A percentile compares a stretch with the other conserved stretches of the same genome.
Conservation (phyloP, 2,113 vertebrate genomes). For the Pseudorectes ferrugineus region DNA sequence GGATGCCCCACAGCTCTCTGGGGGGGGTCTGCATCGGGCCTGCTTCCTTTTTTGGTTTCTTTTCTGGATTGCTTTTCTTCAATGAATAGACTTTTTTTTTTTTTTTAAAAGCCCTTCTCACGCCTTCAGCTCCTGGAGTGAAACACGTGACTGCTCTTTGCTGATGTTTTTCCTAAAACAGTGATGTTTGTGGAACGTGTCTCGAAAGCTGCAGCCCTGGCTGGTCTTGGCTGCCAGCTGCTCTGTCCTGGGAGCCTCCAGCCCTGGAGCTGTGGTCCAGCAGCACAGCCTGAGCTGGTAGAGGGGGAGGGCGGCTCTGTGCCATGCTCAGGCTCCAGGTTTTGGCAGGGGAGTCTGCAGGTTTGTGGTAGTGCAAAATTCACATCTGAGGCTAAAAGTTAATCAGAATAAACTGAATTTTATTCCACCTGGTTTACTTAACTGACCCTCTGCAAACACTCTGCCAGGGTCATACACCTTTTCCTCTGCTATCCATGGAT, state of each 20-base stretch:
- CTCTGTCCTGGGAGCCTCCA: not conserved
- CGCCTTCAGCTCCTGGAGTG: slow-evolving; percentile 27
- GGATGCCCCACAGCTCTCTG: not conserved
- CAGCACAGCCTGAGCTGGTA: not conserved
- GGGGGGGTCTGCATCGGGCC: not conserved
- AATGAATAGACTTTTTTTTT: slow-evolving; percentile 10
- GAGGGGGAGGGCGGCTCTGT: not conserved
- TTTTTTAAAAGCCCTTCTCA: not conserved
- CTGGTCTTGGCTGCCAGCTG: not conserved
- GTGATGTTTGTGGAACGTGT: slow-evolving; percentile 25
- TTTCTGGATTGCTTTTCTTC: slow-evolving; percentile 40
- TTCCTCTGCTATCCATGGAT: not conserved
- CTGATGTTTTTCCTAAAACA: slow-evolving; percentile 58
- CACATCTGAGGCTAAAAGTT: not conserved
- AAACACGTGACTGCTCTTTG: not conserved
- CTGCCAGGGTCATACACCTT: not conserved
- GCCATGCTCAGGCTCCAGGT: not conserved
- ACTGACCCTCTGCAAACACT: not conserved
- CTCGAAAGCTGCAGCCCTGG: slow-evolving; percentile 1
- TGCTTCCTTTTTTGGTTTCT: slow-evolving; percentile 57
- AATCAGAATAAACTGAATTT: not conserved
- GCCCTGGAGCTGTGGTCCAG: not conserved
- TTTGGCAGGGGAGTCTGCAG: not conserved
- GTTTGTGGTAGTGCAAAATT: not conserved
- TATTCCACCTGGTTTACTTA: not conserved